Percentiles rank a stretch among this genome's conserved stretches.
Conservation (phyloP, 2,888 invertebrate species). For the Julus scanicus region DNA sequence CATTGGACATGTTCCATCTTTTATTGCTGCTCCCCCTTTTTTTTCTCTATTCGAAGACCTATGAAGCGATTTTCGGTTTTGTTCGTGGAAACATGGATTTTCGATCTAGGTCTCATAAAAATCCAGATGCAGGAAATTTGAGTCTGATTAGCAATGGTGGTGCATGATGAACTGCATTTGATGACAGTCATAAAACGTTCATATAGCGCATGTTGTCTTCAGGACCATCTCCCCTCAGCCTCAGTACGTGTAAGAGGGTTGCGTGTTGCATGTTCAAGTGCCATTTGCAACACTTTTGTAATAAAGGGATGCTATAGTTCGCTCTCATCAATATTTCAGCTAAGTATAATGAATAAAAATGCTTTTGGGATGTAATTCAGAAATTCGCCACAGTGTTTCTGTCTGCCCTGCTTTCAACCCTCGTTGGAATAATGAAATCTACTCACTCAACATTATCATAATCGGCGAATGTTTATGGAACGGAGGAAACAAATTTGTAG, state of each 20-base stretch:
- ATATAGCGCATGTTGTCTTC: not conserved
- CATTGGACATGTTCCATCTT: not conserved
- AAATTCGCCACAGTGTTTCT: not conserved
- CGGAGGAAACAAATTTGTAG: not conserved
- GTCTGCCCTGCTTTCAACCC: not conserved
- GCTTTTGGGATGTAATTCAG: not conserved
- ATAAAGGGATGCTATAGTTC: not conserved
- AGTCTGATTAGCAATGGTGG: conserved; percentile 34
- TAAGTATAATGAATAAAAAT: conserved; percentile 17
- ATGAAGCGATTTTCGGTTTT: not conserved
- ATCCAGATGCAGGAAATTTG: conserved; percentile 38
- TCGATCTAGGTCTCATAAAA: conserved; percentile 19
- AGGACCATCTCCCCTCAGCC: not conserved
- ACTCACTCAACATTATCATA: not conserved
- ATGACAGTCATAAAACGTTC: conserved; percentile 43
- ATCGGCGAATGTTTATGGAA: not conserved
- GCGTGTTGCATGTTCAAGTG: conserved; percentile 29
- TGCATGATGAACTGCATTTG: conserved; percentile 24
- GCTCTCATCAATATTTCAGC: conserved; percentile 38
- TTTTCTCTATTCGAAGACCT: not conserved
- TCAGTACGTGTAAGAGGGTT: not conserved
- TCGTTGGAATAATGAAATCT: not conserved
- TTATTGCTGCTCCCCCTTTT: not conserved
- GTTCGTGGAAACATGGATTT: not conserved
- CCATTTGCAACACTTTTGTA: conserved; percentile 29